Conservation (phyloP, 2,113 vertebrate species). For the Oxygymnocypris stewartii region DNA sequence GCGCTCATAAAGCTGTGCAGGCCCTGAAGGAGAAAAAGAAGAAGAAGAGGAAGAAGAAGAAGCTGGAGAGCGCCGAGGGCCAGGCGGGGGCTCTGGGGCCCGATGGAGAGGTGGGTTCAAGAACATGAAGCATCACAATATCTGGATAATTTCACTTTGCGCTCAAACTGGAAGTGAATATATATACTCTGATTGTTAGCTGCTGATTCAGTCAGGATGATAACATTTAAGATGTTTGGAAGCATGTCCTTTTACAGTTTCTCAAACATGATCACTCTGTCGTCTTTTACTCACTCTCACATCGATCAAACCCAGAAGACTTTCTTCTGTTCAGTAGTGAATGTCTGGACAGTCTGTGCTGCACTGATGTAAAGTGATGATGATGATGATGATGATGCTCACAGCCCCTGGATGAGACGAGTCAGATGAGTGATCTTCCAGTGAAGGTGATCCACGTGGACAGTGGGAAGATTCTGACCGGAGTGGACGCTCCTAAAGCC, state of each 20-base stretch:
- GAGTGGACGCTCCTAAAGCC: constrained; percentile 86
- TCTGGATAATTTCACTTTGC: no score
- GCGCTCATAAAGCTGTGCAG: constrained; percentile 93
- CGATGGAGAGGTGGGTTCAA: constrained; percentile 83
- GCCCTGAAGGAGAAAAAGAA: constrained; percentile 97
- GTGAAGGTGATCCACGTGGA: constrained; percentile 96
- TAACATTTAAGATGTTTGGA: no score
- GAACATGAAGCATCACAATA: neutral
- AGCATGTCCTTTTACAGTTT: no score
- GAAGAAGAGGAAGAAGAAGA: constrained; percentile 87
- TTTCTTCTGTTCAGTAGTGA: no score
- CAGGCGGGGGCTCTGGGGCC: constrained; percentile 79
- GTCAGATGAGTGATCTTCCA: constrained; percentile 97
- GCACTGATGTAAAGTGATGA: neutral
- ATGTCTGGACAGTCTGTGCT: no score
- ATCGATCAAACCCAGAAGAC: no score
- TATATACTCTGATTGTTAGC: no score
- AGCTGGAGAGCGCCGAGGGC: constrained; percentile 78
- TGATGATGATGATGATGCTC: neutral
- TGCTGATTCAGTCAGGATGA: no score
- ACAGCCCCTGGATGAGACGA: constrained; percentile 94
- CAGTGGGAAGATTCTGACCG: constrained; percentile 92
- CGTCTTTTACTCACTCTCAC: no score
- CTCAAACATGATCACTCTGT: no score
- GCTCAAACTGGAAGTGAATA: no score